Percentiles rank a stretch among this genome's conserved stretches.
These are phyloP conservation scores for Caenorhabditis angaria DNA, from an alignment of 2,888 invertebrate species.

Conservation along the genomic window DNA sequence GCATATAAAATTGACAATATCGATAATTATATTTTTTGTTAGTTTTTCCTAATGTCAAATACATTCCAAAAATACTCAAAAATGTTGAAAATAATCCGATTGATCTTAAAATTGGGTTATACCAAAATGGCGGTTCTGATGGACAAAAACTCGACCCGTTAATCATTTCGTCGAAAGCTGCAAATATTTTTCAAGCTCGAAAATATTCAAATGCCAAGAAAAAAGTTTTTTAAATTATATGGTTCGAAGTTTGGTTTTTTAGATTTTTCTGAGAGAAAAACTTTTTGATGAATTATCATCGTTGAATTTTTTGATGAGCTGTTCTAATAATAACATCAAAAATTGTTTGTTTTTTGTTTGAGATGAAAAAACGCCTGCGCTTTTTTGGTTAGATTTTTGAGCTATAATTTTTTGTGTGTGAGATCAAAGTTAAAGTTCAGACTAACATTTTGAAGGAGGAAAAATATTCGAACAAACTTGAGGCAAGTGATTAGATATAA, in stretches of 20 bases:
- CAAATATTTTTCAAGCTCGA: too few relatives aligned
- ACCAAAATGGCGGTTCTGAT: neutral
- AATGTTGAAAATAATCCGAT: neutral
- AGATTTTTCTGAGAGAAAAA: neutral
- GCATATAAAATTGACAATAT: neutral
- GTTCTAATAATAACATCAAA: constrained; percentile 10
- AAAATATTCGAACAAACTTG: too few relatives aligned
- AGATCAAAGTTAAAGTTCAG: too few relatives aligned
- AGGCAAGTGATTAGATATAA: too few relatives aligned
- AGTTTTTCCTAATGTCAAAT: neutral
- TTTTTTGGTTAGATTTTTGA: too few relatives aligned
- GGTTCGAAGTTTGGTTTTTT: neutral
- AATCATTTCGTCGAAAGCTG: neutral
- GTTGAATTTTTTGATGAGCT: too few relatives aligned
- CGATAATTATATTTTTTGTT: neutral
- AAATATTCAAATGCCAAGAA: neutral
- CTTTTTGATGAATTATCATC: too few relatives aligned
- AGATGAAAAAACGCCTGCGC: constrained; percentile 9
- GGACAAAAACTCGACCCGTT: neutral
- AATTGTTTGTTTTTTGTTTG: constrained; percentile 21
- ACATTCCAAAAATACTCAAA: neutral
- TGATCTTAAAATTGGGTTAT: neutral
- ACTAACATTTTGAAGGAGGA: too few relatives aligned
- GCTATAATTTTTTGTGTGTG: too few relatives aligned
- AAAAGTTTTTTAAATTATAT: neutral